Evolutionary conservation across 2,113 vertebrate genomes (phyloP).

Genomic region (Pyxicephalus adspersus): DNA sequence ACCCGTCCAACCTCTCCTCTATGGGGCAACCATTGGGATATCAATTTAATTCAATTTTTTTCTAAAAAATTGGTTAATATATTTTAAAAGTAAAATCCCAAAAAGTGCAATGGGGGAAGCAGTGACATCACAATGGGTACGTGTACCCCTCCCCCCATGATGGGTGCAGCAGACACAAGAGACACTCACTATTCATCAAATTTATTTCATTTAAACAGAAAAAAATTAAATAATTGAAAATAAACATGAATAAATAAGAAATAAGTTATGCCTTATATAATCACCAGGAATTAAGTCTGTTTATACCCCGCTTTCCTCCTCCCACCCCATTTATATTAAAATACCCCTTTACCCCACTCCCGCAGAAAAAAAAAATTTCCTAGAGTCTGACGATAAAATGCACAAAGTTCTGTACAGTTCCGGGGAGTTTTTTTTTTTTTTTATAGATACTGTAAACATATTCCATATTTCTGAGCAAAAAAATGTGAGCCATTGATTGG

Average conservation of each 20-base stretch:
- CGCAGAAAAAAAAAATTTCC: constrained; percentile 23
- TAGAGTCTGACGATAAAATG: constrained; percentile 47
- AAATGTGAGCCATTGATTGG: not conserved
- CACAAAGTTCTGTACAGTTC: constrained; percentile 47
- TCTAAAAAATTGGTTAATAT: too few species aligned
- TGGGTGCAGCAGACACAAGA: not conserved
- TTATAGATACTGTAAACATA: constrained; percentile 45
- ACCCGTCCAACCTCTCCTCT: too few species aligned
- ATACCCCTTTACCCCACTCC: constrained; percentile 45
- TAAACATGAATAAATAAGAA: constrained; percentile 54
- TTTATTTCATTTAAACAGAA: constrained; percentile 54
- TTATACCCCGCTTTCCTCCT: constrained; percentile 31
- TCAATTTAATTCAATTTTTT: too few species aligned
- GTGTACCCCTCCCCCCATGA: too few species aligned
- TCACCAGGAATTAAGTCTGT: constrained; percentile 25
- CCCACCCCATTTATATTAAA: constrained; percentile 46
- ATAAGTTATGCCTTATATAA: constrained; percentile 55
- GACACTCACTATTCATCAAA: constrained; percentile 43
- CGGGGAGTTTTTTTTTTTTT: constrained; percentile 3
- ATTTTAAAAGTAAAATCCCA: too few species aligned
- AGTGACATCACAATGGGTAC: too few species aligned
- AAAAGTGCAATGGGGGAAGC: too few species aligned
- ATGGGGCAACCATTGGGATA: too few species aligned
- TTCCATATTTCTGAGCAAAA: constrained; percentile 10
- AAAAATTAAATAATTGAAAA: constrained; percentile 53